phyloP scores from a whole-genome alignment of 2,888 invertebrate genomes.

The Megamerina dolium region DNA sequence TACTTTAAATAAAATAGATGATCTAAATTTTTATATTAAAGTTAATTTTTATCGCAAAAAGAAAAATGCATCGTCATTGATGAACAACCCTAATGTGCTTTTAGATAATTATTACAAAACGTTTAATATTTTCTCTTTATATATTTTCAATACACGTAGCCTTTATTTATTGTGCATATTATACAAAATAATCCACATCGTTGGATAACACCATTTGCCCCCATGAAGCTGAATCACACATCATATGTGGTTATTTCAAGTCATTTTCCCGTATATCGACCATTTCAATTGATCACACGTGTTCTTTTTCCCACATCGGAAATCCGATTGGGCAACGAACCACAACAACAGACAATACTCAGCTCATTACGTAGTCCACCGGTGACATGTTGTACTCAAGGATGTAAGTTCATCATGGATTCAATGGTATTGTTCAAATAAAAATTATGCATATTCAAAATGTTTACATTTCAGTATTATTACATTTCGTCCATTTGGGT shows the following conservation, averaged over 20 bases:
- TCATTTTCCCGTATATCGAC: constrained; percentile 40
- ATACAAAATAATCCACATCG: constrained; percentile 44
- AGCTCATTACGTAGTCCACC: constrained; percentile 44
- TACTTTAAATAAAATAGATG: too few relatives aligned
- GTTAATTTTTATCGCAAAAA: too few relatives aligned
- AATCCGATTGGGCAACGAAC: constrained; percentile 28
- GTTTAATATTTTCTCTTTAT: background rate
- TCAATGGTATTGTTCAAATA: too few relatives aligned
- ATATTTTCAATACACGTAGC: constrained; percentile 17
- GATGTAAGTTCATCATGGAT: constrained; percentile 40
- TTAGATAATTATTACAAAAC: background rate
- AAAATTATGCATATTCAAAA: too few relatives aligned
- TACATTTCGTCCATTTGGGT: constrained; percentile 35
- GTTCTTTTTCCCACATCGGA: constrained; percentile 40
- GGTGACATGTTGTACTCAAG: constrained; percentile 46
- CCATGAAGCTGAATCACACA: constrained; percentile 39
- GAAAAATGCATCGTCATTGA: too few relatives aligned
- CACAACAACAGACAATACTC: constrained; percentile 37
- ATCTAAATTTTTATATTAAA: too few relatives aligned
- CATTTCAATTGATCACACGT: constrained; percentile 42
- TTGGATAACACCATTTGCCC: constrained; percentile 39
- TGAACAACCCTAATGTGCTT: too few relatives aligned
- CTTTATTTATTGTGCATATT: constrained; percentile 43
- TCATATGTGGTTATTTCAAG: constrained; percentile 42
- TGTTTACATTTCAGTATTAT: too few relatives aligned